phyloP scores from a whole-genome alignment of 2,888 invertebrate genomes.

The Arctia plantaginis region DNA sequence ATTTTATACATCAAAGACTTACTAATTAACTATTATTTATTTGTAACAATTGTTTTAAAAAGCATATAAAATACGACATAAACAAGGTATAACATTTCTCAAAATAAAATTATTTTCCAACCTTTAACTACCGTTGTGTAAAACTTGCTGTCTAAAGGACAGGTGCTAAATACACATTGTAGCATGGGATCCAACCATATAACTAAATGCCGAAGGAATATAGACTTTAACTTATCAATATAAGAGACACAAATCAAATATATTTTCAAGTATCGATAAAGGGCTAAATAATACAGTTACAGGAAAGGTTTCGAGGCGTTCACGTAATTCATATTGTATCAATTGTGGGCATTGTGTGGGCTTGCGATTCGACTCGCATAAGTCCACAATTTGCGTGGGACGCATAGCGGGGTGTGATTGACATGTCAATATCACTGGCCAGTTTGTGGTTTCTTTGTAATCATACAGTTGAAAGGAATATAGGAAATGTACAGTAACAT shows the following conservation, averaged over 20 bases:
- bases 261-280: slow-evolving; percentile 19
- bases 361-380: slow-evolving; percentile 67
- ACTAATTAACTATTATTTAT: too few species aligned
- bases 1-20: too few species aligned
- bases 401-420: too few species aligned
- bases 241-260: background rate
- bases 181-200: slow-evolving; percentile 48
- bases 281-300: slow-evolving; percentile 60
- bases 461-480: slow-evolving; percentile 29
- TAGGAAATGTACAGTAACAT: slow-evolving; percentile 32
- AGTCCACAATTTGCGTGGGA: too few species aligned
- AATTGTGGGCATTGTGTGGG: slow-evolving; percentile 59
- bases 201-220: slow-evolving; percentile 12
- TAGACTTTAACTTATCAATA: slow-evolving; percentile 6
- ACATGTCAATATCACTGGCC: too few species aligned
- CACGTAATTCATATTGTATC: slow-evolving; percentile 59
- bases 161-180: slow-evolving; percentile 56
- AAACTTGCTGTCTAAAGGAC: slow-evolving; percentile 34
- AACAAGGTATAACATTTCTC: background rate
- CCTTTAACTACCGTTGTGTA: background rate
- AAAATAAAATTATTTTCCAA: slow-evolving; percentile 4
- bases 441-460: slow-evolving; percentile 31
- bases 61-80: too few species aligned
- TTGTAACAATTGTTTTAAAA: background rate
- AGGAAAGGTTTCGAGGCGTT: slow-evolving; percentile 13